A percentile compares a stretch with the other conserved stretches of the same genome.
phyloP scores from a whole-genome alignment of 23 tunicate genomes.

The Halocynthia roretzi region DNA sequence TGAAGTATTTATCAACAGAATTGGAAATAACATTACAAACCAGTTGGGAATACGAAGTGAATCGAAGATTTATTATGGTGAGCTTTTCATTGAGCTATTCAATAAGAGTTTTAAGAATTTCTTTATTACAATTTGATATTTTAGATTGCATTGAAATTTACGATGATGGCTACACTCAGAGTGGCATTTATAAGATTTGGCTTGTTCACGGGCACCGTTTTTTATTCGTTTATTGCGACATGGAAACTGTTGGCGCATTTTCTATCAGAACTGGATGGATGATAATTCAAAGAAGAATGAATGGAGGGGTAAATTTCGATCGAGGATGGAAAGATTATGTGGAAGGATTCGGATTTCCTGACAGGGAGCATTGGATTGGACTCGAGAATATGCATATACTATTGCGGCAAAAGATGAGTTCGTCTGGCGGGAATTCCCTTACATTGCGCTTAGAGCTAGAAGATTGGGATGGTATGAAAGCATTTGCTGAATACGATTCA shows the following conservation, averaged over 20 bases:
- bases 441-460: not conserved
- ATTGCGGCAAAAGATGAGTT: not conserved
- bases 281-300: slow-evolving; percentile 11
- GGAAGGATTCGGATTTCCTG: slow-evolving; percentile 16
- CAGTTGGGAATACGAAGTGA: no score
- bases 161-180: slow-evolving; percentile 3
- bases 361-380: not conserved
- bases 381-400: not conserved
- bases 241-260: slow-evolving; percentile 1
- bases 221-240: slow-evolving; percentile 7
- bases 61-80: no score
- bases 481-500: not conserved
- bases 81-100: no score
- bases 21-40: no score
- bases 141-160: slow-evolving; percentile 15
- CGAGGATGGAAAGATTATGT: slow-evolving; percentile 17
- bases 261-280: slow-evolving; percentile 9
- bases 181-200: slow-evolving; percentile 9
- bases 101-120: no score
- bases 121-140: no score
- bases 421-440: not conserved
- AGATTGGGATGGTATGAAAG: slow-evolving; percentile 4
- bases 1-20: no score
- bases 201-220: not conserved
- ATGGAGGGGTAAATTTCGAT: slow-evolving; percentile 4